Evolutionary conservation across 30 jellyfish, hydroid and myxozoan species (phyloP), one percentile per base, ranked within the genome.

Genomic region (Nemopilema nomurai): DNA sequence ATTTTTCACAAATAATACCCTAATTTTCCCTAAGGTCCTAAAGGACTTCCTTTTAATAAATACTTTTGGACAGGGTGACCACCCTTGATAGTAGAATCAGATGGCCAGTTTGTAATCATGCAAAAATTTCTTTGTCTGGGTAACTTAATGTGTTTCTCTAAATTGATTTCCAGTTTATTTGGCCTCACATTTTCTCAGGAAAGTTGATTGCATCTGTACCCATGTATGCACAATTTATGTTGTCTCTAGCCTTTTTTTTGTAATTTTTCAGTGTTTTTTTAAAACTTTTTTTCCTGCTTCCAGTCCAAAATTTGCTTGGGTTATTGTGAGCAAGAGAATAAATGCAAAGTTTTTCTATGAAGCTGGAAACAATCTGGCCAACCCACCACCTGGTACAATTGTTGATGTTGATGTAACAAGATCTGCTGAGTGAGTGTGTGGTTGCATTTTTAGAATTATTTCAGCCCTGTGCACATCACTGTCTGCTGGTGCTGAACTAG

Each of bases 361-460:
- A 3, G 67, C 71, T 41, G 89, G 93, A 22, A 71, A 92, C 21
- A 87, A 65, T 29, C 81, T 80, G 32, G 84, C 97, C 28, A 96
- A 96, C 71, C 99, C 99, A 0, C 91, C 91, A 17, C 99, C 99
- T 57, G 99, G 99, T 28, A 90, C 99, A 23, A 72, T 96, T 20
- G 95, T 91, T 79, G 99, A 96, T 76, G 62, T 62, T n/a, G 97
- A 30, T 18, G 97, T 96, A 18, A 96, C 99, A 8, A 77, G 88
- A 20, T 88, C 89, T 16, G 91, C 89, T 27, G 87, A 92, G 96
- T 83, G 50, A 51, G 86, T 19, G n/a, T n/a, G n/a, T n/a, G n/a
- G n/a, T n/a, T n/a, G n/a, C 16, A 67, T 67, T 4, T 67, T 67
- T 32, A 24, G 33, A 3, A 6, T 41, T 41, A 41, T n/a, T n/a